These are phyloP conservation scores for Phragmatobia fuliginosa DNA, from an alignment of 2,888 invertebrate genomes.

Conservation along the genomic window DNA sequence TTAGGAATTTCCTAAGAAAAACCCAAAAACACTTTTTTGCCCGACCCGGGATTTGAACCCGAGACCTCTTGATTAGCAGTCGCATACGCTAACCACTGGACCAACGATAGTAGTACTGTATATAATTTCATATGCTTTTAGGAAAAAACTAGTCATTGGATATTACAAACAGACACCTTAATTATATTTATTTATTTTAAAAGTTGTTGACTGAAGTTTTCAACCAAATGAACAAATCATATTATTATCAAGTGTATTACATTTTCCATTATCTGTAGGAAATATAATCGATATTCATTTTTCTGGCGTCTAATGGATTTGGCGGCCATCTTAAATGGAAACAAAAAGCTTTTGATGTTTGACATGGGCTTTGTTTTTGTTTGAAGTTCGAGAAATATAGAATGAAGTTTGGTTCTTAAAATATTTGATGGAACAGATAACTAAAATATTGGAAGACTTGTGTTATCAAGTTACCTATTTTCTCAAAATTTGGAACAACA, in stretches of 20 bases:
- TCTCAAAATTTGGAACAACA: background rate
- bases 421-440: background rate
- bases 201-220: background rate
- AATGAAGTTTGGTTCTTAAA: background rate
- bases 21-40: too few relatives aligned
- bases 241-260: background rate
- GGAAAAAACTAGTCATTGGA: too few relatives aligned
- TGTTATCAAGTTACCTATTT: background rate
- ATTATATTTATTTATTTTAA: background rate
- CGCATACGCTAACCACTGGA: too few relatives aligned
- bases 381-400: background rate
- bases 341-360: constrained; percentile 32
- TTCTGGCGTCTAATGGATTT: constrained; percentile 38
- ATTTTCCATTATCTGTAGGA: background rate
- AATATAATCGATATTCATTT: constrained; percentile 9
- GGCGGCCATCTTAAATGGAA: constrained; percentile 14
- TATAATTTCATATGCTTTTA: too few relatives aligned
- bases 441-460: background rate
- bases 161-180: too few relatives aligned
- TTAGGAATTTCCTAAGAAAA: too few relatives aligned
- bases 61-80: too few relatives aligned
- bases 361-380: background rate
- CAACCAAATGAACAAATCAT: background rate
- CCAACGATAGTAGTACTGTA: too few relatives aligned
- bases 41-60: too few relatives aligned